These are phyloP conservation scores for Gallinago jamesoni DNA, from an alignment of 2,113 vertebrate species.

Conservation along the genomic window DNA sequence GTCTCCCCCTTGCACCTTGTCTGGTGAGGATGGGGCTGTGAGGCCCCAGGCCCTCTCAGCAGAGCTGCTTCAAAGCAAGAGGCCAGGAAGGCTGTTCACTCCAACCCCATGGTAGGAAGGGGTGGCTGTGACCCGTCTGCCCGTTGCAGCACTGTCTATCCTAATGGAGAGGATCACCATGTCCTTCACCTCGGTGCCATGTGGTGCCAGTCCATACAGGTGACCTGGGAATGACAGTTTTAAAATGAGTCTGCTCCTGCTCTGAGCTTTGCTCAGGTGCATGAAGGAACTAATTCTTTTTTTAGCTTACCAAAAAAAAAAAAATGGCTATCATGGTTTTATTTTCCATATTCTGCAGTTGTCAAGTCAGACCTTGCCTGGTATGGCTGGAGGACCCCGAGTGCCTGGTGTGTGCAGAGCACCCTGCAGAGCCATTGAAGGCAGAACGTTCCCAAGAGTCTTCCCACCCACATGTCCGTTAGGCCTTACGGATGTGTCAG, in stretches of 20 bases:
- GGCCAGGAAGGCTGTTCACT: not conserved
- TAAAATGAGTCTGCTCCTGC: not conserved
- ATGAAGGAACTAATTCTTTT: not conserved
- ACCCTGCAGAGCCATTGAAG: not conserved
- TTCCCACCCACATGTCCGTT: accelerated
- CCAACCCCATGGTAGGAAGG: not conserved
- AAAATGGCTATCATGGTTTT: not conserved
- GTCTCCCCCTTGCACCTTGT: not conserved
- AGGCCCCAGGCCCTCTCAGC: not conserved
- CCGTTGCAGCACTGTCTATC: not conserved
- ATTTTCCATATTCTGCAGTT: not conserved
- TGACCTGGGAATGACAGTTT: not conserved
- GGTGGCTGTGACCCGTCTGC: not conserved
- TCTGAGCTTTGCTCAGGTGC: not conserved
- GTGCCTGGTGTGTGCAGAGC: not conserved
- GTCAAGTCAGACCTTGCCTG: not conserved
- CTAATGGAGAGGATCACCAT: not conserved
- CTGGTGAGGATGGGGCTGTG: not conserved
- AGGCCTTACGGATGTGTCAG: not conserved
- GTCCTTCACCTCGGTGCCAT: not conserved
- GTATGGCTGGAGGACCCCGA: not conserved
- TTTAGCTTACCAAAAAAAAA: not conserved
- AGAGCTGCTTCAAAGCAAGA: not conserved
- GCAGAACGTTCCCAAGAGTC: not conserved
- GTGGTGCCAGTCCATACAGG: not conserved